Percentiles rank a stretch among this genome's conserved stretches.
Conservation (phyloP, 2,113 vertebrate genomes). For the Bujurquina vittata region DNA sequence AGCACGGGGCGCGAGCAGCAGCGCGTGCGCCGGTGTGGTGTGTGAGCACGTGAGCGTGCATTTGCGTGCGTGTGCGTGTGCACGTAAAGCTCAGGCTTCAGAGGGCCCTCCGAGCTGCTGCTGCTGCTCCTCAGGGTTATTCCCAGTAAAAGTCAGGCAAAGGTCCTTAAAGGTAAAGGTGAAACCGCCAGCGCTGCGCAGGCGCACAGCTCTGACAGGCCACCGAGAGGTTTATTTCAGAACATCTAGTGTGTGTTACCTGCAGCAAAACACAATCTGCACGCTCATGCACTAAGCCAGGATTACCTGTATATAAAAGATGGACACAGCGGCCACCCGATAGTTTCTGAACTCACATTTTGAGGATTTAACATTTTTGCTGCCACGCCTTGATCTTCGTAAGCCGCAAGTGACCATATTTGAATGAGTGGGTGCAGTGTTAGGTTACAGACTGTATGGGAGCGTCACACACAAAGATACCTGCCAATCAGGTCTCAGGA, state of each 20-base stretch:
- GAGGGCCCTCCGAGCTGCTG: not conserved
- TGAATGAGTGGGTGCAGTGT: no score
- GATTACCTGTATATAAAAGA: not conserved
- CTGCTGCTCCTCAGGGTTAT: not conserved
- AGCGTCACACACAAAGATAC: no score
- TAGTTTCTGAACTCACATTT: no score
- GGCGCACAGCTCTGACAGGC: not conserved
- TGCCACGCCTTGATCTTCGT: not conserved
- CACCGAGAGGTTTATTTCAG: no score
- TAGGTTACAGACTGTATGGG: no score
- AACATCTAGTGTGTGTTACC: not conserved
- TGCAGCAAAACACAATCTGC: not conserved
- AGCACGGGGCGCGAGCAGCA: conserved; percentile 34
- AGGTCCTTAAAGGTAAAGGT: not conserved
- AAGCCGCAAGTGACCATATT: no score
- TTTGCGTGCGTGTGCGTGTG: not conserved
- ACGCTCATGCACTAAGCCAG: not conserved
- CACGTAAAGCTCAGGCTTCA: not conserved
- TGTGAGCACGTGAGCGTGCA: not conserved
- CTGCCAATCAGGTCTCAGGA: no score
- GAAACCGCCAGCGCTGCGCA: not conserved
- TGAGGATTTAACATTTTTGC: not conserved
- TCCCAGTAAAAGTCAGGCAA: not conserved
- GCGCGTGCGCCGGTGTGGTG: not conserved
- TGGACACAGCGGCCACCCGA: not conserved